Percentiles rank a stretch among this genome's conserved stretches.
Evolutionary conservation across 1,140 invertebrate genomes (phyloP).

Genomic region (Temnothorax nylanderi): DNA sequence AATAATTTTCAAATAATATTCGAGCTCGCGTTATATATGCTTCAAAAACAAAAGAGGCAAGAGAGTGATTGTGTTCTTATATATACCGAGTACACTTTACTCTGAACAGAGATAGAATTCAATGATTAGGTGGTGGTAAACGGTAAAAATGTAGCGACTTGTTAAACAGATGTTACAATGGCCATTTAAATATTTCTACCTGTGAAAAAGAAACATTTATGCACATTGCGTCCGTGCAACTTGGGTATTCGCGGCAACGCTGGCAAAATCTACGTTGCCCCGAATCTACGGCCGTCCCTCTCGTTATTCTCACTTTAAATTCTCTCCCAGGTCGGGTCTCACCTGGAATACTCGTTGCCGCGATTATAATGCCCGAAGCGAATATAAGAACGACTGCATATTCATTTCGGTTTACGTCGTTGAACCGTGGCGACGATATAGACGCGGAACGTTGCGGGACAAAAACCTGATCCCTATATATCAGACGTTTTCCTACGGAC

Average conservation of each 20-base stretch:
- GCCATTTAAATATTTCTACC: background rate
- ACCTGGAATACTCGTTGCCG: background rate
- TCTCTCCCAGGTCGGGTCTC: background rate
- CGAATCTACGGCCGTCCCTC: background rate
- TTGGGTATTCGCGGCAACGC: background rate
- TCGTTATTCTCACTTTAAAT: conserved; percentile 23
- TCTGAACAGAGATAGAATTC: background rate
- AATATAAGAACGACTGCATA: conserved; percentile 62
- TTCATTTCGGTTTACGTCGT: conserved; percentile 60
- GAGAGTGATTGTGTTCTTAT: background rate
- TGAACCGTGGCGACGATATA: background rate
- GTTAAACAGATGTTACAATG: background rate
- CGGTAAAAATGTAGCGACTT: background rate
- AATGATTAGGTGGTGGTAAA: background rate
- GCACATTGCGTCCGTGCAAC: background rate
- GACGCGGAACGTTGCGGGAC: background rate
- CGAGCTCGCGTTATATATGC: background rate
- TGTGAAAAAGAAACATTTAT: background rate
- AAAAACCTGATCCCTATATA: conserved; percentile 56
- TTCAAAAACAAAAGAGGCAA: background rate
- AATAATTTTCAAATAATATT: conserved; percentile 2
- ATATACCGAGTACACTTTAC: background rate
- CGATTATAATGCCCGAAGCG: conserved; percentile 37
- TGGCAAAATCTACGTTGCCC: background rate
- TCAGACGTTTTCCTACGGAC: background rate